Percentiles rank a stretch among this genome's conserved stretches.
Evolutionary conservation across 2,888 invertebrate species (phyloP).

Genomic region (Cyaniris semiargus): DNA sequence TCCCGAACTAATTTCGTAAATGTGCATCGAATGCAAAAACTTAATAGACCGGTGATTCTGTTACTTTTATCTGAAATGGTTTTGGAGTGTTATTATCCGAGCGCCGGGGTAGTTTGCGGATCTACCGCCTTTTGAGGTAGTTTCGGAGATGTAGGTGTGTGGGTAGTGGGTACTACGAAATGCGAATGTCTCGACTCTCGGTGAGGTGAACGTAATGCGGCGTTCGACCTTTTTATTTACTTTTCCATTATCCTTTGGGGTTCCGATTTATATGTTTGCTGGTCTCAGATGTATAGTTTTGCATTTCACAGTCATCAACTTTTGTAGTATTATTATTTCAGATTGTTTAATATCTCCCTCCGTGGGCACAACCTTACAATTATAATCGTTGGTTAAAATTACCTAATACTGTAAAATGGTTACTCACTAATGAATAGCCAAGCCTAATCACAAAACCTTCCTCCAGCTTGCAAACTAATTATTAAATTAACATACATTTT

Average conservation of each 20-base stretch:
- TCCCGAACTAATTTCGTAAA: slow-evolving; percentile 58
- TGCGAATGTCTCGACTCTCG: background rate
- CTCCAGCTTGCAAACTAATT: background rate
- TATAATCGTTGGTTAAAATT: no score
- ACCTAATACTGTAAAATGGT: no score
- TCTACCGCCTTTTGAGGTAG: background rate
- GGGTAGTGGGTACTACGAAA: background rate
- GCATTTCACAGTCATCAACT: background rate
- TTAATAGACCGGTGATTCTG: slow-evolving; percentile 49
- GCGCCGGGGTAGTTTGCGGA: background rate
- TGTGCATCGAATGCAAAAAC: slow-evolving; percentile 55
- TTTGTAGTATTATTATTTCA: no score
- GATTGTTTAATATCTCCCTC: no score
- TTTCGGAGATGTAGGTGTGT: background rate
- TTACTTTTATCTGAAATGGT: slow-evolving; percentile 10
- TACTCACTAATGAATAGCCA: no score
- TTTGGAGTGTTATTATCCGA: slow-evolving; percentile 10
- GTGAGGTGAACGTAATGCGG: background rate
- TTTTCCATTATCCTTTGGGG: background rate
- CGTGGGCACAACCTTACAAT: no score
- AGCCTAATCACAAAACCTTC: background rate
- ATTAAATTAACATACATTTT: background rate
- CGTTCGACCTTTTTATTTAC: background rate
- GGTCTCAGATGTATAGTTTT: background rate
- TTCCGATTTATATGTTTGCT: background rate